A percentile compares a stretch with the other conserved stretches of the same genome.
These are phyloP conservation scores for Butastur rufipennis DNA, from an alignment of 2,113 vertebrate genomes.

Conservation along the genomic window DNA sequence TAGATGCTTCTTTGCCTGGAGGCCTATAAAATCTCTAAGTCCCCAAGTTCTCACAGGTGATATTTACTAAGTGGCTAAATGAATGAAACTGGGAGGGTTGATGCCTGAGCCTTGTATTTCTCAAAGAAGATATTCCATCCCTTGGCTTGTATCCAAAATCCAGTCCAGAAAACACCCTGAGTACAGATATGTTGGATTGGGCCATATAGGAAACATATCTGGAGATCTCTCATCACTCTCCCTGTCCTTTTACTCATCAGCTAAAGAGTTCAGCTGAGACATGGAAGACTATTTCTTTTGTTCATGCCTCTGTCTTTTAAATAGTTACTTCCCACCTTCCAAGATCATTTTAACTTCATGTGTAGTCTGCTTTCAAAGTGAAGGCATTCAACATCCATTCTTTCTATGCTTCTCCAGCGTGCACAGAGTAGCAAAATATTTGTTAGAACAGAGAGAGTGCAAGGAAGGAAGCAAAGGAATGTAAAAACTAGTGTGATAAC, in stretches of 20 bases:
- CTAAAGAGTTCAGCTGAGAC: neutral
- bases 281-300: neutral
- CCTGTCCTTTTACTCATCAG: neutral
- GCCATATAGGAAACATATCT: neutral
- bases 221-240: neutral
- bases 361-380: accelerated
- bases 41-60: neutral
- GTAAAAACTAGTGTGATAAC: neutral
- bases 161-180: neutral
- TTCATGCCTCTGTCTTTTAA: neutral
- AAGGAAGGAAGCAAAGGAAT: neutral
- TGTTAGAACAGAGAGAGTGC: neutral
- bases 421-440: neutral
- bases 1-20: neutral
- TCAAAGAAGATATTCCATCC: neutral
- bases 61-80: neutral
- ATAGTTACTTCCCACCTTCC: neutral
- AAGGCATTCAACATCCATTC: neutral
- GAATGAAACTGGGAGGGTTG: neutral
- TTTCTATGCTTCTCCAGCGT: neutral
- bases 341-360: neutral
- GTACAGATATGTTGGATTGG: neutral
- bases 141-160: neutral
- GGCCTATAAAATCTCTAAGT: neutral
- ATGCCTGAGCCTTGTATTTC: neutral